Evolutionary conservation across 2,797 vertebrate genomes (phyloP).

Genomic region (Diplodus puntazzo): DNA sequence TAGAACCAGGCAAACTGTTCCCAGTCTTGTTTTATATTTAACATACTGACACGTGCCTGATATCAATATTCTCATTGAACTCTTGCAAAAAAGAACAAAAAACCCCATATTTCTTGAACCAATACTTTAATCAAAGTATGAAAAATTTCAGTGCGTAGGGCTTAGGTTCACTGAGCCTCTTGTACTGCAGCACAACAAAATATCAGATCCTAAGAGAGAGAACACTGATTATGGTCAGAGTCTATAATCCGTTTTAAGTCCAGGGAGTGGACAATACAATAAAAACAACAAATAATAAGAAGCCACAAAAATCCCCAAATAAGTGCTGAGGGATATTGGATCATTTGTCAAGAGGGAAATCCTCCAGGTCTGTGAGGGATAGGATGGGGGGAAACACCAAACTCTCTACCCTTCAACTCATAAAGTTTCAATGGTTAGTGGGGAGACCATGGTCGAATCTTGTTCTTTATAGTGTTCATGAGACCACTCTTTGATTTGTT

Average conservation of each 20-base stretch:
- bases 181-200: conserved; percentile 33
- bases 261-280: conserved; percentile 2
- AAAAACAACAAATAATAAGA: conserved; percentile 28
- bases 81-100: too few species aligned
- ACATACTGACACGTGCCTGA: too few species aligned
- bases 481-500: conserved; percentile 46
- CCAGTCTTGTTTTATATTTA: background rate
- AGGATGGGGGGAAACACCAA: background rate
- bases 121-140: background rate
- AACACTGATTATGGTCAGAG: conserved; percentile 44
- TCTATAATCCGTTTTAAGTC: conserved; percentile 14
- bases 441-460: conserved; percentile 13
- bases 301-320: conserved; percentile 23
- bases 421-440: conserved; percentile 34
- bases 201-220: conserved; percentile 29
- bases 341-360: conserved; percentile 32
- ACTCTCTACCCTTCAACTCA: conserved; percentile 13
- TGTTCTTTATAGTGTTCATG: conserved; percentile 36
- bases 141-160: background rate
- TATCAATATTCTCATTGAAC: background rate
- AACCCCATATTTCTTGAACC: background rate
- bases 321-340: conserved; percentile 11
- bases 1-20: background rate
- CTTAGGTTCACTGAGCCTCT: background rate
- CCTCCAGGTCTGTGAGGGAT: conserved; percentile 9